phyloP scores from a whole-genome alignment of 2,888 invertebrate species.

The Rotaria magnacalcarata region DNA sequence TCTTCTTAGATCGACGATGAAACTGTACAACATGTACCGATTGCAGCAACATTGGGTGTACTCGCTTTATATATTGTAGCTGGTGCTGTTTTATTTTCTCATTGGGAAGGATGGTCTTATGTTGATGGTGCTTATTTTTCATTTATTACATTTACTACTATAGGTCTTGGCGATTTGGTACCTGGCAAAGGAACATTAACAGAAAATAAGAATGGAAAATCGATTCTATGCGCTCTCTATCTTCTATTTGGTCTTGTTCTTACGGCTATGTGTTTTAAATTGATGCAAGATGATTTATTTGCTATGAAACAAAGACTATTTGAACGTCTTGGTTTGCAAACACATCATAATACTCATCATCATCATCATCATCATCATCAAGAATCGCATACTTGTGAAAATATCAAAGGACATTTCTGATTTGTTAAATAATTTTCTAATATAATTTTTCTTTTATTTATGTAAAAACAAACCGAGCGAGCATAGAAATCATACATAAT shows the following conservation, averaged over 20 bases:
- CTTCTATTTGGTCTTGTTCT: constrained; percentile 47
- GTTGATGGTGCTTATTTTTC: constrained; percentile 47
- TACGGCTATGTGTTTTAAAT: constrained; percentile 47
- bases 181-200: constrained; percentile 45
- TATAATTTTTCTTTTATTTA: neutral
- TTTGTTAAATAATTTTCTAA: neutral
- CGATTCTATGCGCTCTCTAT: neutral
- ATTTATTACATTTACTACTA: constrained; percentile 48
- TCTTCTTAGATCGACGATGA: neutral
- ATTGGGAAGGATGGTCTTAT: constrained; percentile 47
- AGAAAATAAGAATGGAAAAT: constrained; percentile 41
- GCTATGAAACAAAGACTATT: neutral
- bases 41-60: constrained; percentile 44
- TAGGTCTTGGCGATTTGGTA: constrained; percentile 47
- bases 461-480: neutral
- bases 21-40: constrained; percentile 38
- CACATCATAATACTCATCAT: neutral
- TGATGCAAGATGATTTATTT: constrained; percentile 46
- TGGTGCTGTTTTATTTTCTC: constrained; percentile 46
- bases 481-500: too few relatives aligned
- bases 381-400: neutral
- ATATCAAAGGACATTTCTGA: neutral
- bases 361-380: neutral
- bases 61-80: constrained; percentile 46
- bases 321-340: neutral